Percentiles rank a stretch among this genome's conserved stretches.
phyloP scores from a whole-genome alignment of 2,888 invertebrate genomes.

The Coremacera marginata region DNA sequence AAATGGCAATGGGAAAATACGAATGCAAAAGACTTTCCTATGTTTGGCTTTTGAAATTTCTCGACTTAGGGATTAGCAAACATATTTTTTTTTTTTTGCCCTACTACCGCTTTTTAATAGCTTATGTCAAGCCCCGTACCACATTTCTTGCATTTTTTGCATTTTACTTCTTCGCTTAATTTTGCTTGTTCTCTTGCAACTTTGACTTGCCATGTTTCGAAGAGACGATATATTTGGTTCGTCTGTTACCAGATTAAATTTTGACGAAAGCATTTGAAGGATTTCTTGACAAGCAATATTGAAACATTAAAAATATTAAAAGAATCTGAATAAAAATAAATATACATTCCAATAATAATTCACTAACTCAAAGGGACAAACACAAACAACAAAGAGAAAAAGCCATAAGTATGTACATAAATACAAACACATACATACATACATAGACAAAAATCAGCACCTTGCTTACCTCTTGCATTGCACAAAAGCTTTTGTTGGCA shows the following conservation, averaged over 20 bases:
- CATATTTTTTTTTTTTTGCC: too few relatives aligned
- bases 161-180: too few relatives aligned
- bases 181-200: too few relatives aligned
- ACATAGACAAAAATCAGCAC: conserved; percentile 10
- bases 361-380: conserved; percentile 12
- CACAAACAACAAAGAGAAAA: background rate
- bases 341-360: conserved; percentile 19
- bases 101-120: too few relatives aligned
- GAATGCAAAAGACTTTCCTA: conserved; percentile 2
- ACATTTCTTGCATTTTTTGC: too few relatives aligned
- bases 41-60: too few relatives aligned
- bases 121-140: too few relatives aligned
- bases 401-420: too few relatives aligned
- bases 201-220: too few relatives aligned
- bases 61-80: too few relatives aligned
- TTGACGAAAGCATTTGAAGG: too few relatives aligned
- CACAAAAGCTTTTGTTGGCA: conserved; percentile 66
- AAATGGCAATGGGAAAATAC: conserved; percentile 30
- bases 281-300: background rate
- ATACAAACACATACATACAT: background rate
- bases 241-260: background rate
- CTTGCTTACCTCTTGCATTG: conserved; percentile 64
- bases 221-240: too few relatives aligned
- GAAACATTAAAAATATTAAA: background rate
- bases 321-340: background rate